These are phyloP conservation scores for Oreochromis tanganicae DNA, from an alignment of 2,113 vertebrate species.

Conservation along the genomic window DNA sequence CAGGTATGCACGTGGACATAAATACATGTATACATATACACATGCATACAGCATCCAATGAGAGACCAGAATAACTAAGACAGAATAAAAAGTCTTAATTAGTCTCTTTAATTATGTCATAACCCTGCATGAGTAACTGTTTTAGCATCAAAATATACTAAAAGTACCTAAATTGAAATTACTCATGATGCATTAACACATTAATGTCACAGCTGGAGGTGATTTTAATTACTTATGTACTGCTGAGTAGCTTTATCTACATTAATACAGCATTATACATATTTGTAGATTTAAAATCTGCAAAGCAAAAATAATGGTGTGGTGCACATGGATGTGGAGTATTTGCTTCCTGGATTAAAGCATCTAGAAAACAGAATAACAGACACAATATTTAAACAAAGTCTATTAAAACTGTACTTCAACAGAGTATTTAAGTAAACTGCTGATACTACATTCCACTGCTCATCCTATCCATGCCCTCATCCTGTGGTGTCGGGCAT, in stretches of 20 bases:
- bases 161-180: rapidly evolving
- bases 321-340: neutral
- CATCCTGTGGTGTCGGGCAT: neutral
- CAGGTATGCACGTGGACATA: neutral
- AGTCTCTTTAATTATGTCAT: neutral
- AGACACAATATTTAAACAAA: neutral
- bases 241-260: neutral
- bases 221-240: neutral
- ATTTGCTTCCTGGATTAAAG: neutral
- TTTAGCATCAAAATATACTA: neutral
- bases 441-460: neutral
- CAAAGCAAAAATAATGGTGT: neutral
- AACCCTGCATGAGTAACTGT: neutral
- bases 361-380: neutral
- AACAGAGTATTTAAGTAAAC: neutral
- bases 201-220: neutral
- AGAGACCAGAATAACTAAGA: rapidly evolving
- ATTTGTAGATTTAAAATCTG: neutral
- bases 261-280: neutral
- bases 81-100: neutral
- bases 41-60: rapidly evolving
- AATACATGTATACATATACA: neutral
- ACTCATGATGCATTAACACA: neutral
- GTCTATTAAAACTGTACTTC: neutral
- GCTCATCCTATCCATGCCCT: rapidly evolving